Evolutionary conservation across 1,140 invertebrate species (phyloP).

Genomic region (Stegodyphus mimosarum): DNA sequence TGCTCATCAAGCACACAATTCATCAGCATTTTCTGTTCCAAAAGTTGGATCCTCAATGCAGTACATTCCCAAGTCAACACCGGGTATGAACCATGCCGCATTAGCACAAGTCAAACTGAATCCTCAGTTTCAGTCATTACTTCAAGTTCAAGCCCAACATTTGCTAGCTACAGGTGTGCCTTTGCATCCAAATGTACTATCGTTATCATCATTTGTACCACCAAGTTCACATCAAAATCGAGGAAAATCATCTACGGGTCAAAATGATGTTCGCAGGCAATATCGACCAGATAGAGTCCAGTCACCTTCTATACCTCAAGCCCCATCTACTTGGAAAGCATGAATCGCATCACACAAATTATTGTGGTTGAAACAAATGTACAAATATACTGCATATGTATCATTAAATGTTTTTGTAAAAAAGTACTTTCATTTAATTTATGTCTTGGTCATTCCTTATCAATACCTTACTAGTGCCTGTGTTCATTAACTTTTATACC

Average conservation of each 20-base stretch:
- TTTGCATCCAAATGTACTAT: slow-evolving; percentile 57
- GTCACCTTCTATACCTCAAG: slow-evolving; percentile 36
- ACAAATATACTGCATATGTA: background rate
- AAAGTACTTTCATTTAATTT: slow-evolving; percentile 3
- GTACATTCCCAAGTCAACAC: slow-evolving; percentile 47
- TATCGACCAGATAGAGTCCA: slow-evolving; percentile 81
- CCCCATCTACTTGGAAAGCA: slow-evolving; percentile 50
- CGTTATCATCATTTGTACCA: slow-evolving; percentile 46
- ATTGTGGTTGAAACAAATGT: background rate
- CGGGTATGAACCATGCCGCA: slow-evolving; percentile 64
- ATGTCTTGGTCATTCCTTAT: slow-evolving; percentile 17
- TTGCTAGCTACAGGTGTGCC: slow-evolving; percentile 67
- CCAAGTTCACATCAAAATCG: slow-evolving; percentile 38
- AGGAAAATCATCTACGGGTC: slow-evolving; percentile 18
- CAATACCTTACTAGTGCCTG: background rate
- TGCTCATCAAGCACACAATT: slow-evolving; percentile 26
- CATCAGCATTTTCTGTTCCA: slow-evolving; percentile 15
- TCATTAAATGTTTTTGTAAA: slow-evolving; percentile 2
- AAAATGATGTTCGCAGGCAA: slow-evolving; percentile 86
- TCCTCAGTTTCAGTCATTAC: slow-evolving; percentile 66
- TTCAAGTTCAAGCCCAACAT: slow-evolving; percentile 66
- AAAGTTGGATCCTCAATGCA: slow-evolving; percentile 23
- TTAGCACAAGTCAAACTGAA: slow-evolving; percentile 71
- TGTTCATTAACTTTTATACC: background rate
- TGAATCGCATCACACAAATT: background rate